Evolutionary conservation across 2,113 vertebrate species (phyloP).

Genomic region (Ceratotherium simum): DNA sequence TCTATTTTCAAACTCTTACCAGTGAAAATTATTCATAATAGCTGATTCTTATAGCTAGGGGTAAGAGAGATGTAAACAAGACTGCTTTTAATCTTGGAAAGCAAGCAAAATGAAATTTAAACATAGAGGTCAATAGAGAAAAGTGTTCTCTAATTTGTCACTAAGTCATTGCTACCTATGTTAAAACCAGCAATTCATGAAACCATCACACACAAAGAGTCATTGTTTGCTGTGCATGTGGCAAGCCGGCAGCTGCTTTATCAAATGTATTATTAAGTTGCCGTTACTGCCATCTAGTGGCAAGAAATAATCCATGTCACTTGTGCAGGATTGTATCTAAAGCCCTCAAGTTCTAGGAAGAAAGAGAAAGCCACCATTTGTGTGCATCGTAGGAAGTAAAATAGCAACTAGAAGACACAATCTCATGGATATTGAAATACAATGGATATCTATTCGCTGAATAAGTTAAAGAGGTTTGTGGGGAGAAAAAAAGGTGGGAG

Average conservation of each 20-base stretch:
- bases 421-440: neutral
- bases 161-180: constrained; percentile 54
- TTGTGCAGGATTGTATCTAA: neutral
- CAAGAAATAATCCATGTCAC: neutral
- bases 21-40: neutral
- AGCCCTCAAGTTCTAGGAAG: neutral
- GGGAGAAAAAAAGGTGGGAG: neutral
- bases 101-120: neutral
- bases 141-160: constrained; percentile 62
- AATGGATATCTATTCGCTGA: neutral
- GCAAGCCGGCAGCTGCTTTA: constrained; percentile 52
- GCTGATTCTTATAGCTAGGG: neutral
- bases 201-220: constrained; percentile 28
- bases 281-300: constrained; percentile 90
- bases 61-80: neutral
- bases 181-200: constrained; percentile 57
- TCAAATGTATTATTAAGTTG: constrained; percentile 83
- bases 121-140: constrained; percentile 36
- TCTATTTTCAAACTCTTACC: constrained; percentile 21
- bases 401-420: neutral
- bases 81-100: constrained; percentile 33
- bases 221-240: constrained; percentile 76
- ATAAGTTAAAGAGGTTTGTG: neutral
- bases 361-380: neutral
- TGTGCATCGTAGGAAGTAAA: neutral